Evolutionary conservation across 2,888 invertebrate species (phyloP).

Genomic region (Ecdyonurus torrentis): DNA sequence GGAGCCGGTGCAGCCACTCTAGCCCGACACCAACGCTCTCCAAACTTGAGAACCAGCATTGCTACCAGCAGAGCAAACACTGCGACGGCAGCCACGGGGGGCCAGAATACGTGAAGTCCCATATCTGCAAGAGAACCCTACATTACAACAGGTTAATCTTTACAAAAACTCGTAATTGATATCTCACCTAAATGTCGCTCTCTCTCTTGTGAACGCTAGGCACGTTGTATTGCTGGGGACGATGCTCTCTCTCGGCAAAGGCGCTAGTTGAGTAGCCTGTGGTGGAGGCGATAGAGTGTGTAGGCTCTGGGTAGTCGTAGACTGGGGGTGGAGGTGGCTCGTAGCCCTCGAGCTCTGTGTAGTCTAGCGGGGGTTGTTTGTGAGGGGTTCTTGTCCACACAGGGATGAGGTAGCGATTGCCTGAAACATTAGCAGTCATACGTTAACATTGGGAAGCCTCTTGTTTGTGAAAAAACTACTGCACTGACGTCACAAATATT

Average conservation of each 20-base stretch:
- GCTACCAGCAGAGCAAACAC: constrained; percentile 54
- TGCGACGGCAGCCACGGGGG: constrained; percentile 53
- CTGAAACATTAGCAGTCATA: constrained; percentile 26
- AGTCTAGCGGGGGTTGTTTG: constrained; percentile 63
- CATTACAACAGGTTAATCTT: neutral
- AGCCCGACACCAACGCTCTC: constrained; percentile 49
- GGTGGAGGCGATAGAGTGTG: constrained; percentile 19
- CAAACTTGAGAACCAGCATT: constrained; percentile 56
- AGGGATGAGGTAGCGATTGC: constrained; percentile 69
- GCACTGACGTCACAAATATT: too few species aligned
- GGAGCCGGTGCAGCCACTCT: constrained; percentile 38
- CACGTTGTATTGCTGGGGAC: neutral
- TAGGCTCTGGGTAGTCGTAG: constrained; percentile 19
- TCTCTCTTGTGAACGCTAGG: constrained; percentile 45
- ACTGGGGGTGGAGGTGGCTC: constrained; percentile 15
- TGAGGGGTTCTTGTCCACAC: constrained; percentile 73
- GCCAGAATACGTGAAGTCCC: constrained; percentile 60
- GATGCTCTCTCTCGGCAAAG: neutral
- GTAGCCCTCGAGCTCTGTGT: constrained; percentile 49
- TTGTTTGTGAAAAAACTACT: too few species aligned
- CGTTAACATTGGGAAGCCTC: neutral
- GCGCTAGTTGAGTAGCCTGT: constrained; percentile 18
- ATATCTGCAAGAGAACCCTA: constrained; percentile 29
- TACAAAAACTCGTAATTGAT: too few species aligned
- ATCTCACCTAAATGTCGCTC: constrained; percentile 49